Conservation (phyloP, 1,140 invertebrate genomes). For the Magallana angulata region DNA sequence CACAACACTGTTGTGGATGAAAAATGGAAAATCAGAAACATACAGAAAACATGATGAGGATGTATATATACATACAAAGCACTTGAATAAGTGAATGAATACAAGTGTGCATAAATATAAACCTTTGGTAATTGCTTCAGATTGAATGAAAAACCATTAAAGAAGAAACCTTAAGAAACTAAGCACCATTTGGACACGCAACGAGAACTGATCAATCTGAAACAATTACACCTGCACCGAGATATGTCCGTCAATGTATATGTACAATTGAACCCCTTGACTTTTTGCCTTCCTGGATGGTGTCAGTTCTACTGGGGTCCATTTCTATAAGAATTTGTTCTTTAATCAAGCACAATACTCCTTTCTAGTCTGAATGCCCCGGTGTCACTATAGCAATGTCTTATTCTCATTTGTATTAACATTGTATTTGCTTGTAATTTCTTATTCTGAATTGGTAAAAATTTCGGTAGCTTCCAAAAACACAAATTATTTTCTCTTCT, state of each 20-base stretch:
- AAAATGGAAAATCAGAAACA: background rate
- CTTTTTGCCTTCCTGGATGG: background rate
- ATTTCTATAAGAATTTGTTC: background rate
- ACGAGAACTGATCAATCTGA: background rate
- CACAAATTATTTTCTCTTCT: no score
- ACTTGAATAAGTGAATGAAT: background rate
- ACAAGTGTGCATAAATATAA: background rate
- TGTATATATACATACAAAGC: background rate
- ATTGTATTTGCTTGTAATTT: background rate
- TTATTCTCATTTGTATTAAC: background rate
- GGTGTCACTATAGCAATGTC: background rate
- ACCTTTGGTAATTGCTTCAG: constrained; percentile 22
- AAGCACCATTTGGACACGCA: constrained; percentile 6
- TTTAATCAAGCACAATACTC: background rate
- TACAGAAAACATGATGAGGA: background rate
- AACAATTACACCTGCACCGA: constrained; percentile 28
- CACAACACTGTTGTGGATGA: constrained; percentile 22
- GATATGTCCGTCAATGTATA: background rate
- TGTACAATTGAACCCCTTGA: background rate
- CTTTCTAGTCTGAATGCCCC: background rate
- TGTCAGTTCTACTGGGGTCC: background rate
- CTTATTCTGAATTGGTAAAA: background rate
- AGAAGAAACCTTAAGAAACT: background rate
- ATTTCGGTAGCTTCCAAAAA: no score
- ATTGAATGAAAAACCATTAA: background rate